Conservation (phyloP, 2,113 vertebrate species). For the Mormoops blainvillei region DNA sequence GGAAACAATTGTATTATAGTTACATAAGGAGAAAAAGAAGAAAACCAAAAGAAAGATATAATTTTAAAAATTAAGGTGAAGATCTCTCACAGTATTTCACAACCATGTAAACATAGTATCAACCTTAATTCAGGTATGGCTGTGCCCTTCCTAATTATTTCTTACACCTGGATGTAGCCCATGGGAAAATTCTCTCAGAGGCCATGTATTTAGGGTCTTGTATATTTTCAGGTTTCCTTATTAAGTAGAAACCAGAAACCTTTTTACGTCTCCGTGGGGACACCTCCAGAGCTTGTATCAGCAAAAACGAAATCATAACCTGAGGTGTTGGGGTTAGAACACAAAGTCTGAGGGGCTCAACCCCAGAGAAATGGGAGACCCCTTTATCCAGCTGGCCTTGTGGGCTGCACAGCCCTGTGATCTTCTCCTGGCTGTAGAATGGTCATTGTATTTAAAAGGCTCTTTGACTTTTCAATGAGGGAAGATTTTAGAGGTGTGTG, state of each 20-base stretch:
- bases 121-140: constrained; percentile 41
- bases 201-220: constrained; percentile 63
- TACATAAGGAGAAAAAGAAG: not conserved
- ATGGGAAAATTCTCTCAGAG: constrained; percentile 65
- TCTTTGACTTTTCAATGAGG: not conserved
- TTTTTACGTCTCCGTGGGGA: constrained; percentile 69
- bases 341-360: constrained; percentile 24
- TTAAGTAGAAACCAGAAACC: constrained; percentile 73
- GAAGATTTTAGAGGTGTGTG: not conserved
- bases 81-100: not conserved
- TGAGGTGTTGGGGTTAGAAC: constrained; percentile 62
- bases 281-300: constrained; percentile 45
- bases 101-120: not conserved
- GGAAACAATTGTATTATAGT: not conserved
- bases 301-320: constrained; percentile 57
- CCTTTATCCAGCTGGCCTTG: not conserved
- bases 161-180: constrained; percentile 67
- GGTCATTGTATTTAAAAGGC: not conserved
- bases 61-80: not conserved
- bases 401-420: not conserved
- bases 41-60: not conserved
- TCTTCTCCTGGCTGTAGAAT: not conserved
- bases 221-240: constrained; percentile 74
- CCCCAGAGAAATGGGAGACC: not conserved
- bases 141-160: constrained; percentile 65